Percentiles rank a stretch among this genome's conserved stretches.
Conservation (phyloP, 2,888 invertebrate species). For the Elmis aenea region DNA sequence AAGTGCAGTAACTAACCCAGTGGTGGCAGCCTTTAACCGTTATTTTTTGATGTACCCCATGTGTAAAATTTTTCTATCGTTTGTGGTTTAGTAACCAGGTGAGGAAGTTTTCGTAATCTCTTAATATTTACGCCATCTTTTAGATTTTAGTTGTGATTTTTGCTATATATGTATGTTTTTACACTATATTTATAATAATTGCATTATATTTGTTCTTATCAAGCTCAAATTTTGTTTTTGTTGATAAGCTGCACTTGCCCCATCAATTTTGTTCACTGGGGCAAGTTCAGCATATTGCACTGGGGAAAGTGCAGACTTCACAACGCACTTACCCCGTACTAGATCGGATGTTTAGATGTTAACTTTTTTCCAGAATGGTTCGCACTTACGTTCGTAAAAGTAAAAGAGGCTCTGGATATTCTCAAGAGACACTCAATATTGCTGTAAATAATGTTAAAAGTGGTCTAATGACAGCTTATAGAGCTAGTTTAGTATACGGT, state of each 20-base stretch:
- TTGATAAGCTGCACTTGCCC: constrained; percentile 10
- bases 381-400: constrained; percentile 1
- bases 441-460: constrained; percentile 7
- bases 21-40: constrained; percentile 4
- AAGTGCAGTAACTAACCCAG: constrained; percentile 3
- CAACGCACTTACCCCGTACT: not conserved
- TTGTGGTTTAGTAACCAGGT: constrained; percentile 7
- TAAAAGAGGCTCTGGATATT: not conserved
- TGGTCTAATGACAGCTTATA: constrained; percentile 8
- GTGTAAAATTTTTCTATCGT: constrained; percentile 4
- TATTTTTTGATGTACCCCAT: not conserved
- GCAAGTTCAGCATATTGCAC: constrained; percentile 6
- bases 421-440: constrained; percentile 4
- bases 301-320: not conserved
- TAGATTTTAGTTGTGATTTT: constrained; percentile 9
- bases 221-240: constrained; percentile 9
- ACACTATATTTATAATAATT: constrained; percentile 6
- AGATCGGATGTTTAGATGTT: constrained; percentile 3
- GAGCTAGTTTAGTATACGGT: constrained; percentile 9
- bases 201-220: constrained; percentile 5
- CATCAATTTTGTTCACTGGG: constrained; percentile 7
- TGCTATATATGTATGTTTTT: constrained; percentile 8
- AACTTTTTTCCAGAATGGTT: constrained; percentile 11
- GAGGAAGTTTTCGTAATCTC: constrained; percentile 2
- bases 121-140: constrained; percentile 4